Evolutionary conservation across 2,113 vertebrate species (phyloP), one percentile per base, ranked within the genome.

Genomic region (Anas platyrhynchos): DNA sequence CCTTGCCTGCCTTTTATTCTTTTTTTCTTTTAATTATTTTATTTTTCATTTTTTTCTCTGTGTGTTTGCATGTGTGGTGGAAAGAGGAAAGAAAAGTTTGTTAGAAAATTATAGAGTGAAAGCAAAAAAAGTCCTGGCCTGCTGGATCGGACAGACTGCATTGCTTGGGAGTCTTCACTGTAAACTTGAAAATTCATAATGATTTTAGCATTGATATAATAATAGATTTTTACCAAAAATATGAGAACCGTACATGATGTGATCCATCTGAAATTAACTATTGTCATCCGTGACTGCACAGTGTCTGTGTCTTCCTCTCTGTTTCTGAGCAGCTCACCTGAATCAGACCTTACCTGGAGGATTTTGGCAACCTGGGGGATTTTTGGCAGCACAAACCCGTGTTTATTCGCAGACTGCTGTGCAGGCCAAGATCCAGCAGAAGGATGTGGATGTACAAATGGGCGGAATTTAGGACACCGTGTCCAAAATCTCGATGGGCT

Each of bases 261-360:
- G 43, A 44, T 54, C 56, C 5, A 11, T 76, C 14, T 66, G 25
- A 56, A 8, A 6, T 20, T 36, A 34, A 27, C 22, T 62, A 3
- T 38, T 4, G 9, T 4, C 21, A 6, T 13, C 1, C 4, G 7
- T 46, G 38, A 29, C 17, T 75, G n/a, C 4, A 3, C 11, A 31
- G 58, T 66, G 65, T 54, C 58, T 31, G 23, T 34, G 27, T 2
- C 2, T 12, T 52, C 56, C 65, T 56, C 38, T 54, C 54, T 29
- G 23, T 16, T 82, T 36, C 44, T 27, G 50, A 44, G 41, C 34
- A 12, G 55, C 48, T 61, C 27, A 21, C 9, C 6, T 0, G 1
- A 16, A 34, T 34, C 55, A 44, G 46, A 23, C 16, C 25, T 48
- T 8, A 50, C 38, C 13, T 73, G 46, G 20, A 41, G 41, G 21